A percentile compares a stretch with the other conserved stretches of the same genome.
These are phyloP conservation scores for Hyperoplus lanceolatus DNA, from an alignment of 2,797 vertebrate species.

Conservation along the genomic window DNA sequence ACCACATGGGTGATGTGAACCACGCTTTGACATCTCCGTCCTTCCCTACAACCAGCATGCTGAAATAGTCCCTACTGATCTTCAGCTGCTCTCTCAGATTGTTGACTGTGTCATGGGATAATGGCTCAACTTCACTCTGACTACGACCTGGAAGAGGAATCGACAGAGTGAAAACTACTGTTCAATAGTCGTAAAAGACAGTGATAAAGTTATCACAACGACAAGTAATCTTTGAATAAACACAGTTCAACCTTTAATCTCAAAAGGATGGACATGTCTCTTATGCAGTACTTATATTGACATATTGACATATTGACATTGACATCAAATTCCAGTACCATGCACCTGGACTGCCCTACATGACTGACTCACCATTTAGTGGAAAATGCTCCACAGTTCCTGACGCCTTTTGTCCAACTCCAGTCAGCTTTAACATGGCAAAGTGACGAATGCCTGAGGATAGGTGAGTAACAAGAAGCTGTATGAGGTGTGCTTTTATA, in stretches of 20 bases:
- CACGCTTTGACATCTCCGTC: conserved; percentile 85
- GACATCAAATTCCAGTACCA: neutral
- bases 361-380: conserved; percentile 80
- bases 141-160: conserved; percentile 77
- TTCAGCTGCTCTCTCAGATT: conserved; percentile 85
- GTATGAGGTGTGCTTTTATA: neutral
- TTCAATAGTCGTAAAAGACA: neutral
- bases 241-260: neutral
- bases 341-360: neutral
- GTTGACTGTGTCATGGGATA: conserved; percentile 76
- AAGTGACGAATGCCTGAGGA: conserved; percentile 87
- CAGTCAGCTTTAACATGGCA: conserved; percentile 84
- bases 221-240: neutral
- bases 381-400: conserved; percentile 86
- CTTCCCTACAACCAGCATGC: conserved; percentile 87
- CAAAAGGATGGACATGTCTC: neutral
- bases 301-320: neutral
- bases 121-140: conserved; percentile 80
- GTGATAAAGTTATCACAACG: neutral
- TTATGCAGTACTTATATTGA: neutral
- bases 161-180: neutral
- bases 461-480: neutral
- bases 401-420: conserved; percentile 74
- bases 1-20: conserved; percentile 87
- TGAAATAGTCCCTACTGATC: conserved; percentile 86